Evolutionary conservation across 2,888 invertebrate genomes (phyloP), one percentile per base, ranked within the genome.

Genomic region (Conops quadrifasciatus): DNA sequence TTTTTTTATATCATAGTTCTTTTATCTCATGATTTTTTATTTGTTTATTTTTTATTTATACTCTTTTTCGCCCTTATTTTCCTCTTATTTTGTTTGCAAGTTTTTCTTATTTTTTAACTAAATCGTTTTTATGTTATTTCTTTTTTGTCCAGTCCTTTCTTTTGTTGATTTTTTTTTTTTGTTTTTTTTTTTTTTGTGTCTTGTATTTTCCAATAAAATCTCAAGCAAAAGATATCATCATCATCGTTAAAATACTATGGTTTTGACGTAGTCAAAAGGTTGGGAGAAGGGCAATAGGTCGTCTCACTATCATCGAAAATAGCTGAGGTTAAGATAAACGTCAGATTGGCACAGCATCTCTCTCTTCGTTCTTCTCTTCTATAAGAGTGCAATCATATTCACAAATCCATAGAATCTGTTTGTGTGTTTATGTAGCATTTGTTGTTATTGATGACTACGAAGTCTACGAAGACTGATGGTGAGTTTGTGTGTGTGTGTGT

Each of bases 331-430:
- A 71, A 70, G 71, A 67, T 58, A 67, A 56, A 71, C 67, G 71
- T 66, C 62, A 70, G 60, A 45, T 67, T 74, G 73, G 71, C 73
- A 72, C 69, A 66, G 62, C 66, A 64, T n/a, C n/a, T n/a, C n/a
- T n/a, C n/a, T n/a, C n/a, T n/a, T n/a, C n/a, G n/a, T n/a, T n/a
- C n/a, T n/a, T n/a, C n/a, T n/a, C n/a, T 62, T 53, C 19, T 24
- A 70, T 63, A 67, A 62, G 63, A 70, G 66, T 71, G 66, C 70
- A 59, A 70, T 63, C 56, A 71, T 70, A 70, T 70, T 70, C 62
- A 28, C 60, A 53, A n/a, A n/a, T n/a, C n/a, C n/a, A n/a, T n/a
- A n/a, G n/a, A 58, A 30, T 11, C 28, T 19, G 43, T 36, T 47
- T 13, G 36, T 49, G 9, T 2, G 13, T 49, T n/a, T 16, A 15